Percentiles rank a stretch among this genome's conserved stretches.
phyloP scores from a whole-genome alignment of 2,888 invertebrate species.

The Dynastes grantii region DNA sequence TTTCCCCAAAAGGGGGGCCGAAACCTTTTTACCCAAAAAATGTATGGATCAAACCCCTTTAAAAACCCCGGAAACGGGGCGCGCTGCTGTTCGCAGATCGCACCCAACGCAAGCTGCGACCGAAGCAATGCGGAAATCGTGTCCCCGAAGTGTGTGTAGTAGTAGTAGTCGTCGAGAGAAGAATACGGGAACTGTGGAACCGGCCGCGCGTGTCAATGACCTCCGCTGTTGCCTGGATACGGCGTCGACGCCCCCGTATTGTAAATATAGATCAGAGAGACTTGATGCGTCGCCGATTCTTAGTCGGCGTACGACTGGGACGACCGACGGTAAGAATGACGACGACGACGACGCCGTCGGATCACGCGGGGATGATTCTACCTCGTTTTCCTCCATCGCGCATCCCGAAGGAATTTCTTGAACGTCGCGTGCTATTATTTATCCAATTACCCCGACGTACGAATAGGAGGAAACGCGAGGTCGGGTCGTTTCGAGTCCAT shows the following conservation, averaged over 20 bases:
- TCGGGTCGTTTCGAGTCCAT: neutral
- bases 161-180: conserved; percentile 31
- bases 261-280: conserved; percentile 55
- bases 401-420: neutral
- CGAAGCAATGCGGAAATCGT: conserved; percentile 52
- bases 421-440: conserved; percentile 6
- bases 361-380: too few relatives aligned
- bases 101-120: conserved; percentile 34
- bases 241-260: conserved; percentile 56
- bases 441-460: neutral
- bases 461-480: neutral
- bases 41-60: too few relatives aligned
- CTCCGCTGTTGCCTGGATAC: conserved; percentile 58
- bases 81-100: neutral
- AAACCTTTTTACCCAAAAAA: too few relatives aligned
- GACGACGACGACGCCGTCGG: neutral
- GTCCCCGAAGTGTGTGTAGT: conserved; percentile 14
- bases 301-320: conserved; percentile 9
- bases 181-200: conserved; percentile 51
- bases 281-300: conserved; percentile 52
- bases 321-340: neutral
- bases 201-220: conserved; percentile 56
- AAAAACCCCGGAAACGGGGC: too few relatives aligned
- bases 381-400: neutral
- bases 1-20: too few relatives aligned